Evolutionary conservation across 2,888 invertebrate species (phyloP).

Genomic region (Thumatha senex): DNA sequence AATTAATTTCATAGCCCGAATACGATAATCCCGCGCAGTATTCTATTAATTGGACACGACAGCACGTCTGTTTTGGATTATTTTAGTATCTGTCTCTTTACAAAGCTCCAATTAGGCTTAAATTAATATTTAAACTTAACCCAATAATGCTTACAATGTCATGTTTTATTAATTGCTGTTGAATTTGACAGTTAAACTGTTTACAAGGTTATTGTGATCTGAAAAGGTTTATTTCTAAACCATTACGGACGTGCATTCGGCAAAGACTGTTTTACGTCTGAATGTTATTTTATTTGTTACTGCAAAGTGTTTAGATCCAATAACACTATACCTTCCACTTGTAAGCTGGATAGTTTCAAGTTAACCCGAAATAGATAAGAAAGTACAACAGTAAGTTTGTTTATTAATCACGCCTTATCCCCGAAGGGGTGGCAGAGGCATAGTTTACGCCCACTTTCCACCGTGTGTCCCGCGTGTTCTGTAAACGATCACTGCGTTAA

Average conservation of each 20-base stretch:
- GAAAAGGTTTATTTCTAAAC: neutral
- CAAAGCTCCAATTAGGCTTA: slow-evolving; percentile 21
- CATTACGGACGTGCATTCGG: neutral
- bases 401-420: too few relatives aligned
- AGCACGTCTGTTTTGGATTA: slow-evolving; percentile 35
- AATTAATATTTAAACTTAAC: slow-evolving; percentile 34
- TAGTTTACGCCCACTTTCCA: too few relatives aligned
- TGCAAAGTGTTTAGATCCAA: too few relatives aligned
- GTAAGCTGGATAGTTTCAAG: too few relatives aligned
- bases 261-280: neutral
- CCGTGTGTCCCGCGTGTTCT: too few relatives aligned
- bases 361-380: too few relatives aligned
- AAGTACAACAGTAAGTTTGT: too few relatives aligned
- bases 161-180: neutral
- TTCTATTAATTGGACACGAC: slow-evolving; percentile 44
- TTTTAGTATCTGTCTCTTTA: slow-evolving; percentile 32
- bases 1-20: slow-evolving; percentile 46
- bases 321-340: too few relatives aligned
- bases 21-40: slow-evolving; percentile 30
- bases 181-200: neutral
- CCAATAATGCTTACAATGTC: slow-evolving; percentile 7
- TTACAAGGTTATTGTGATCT: neutral
- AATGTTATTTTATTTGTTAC: too few relatives aligned
- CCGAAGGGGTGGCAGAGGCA: too few relatives aligned
- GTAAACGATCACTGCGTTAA: too few relatives aligned